These are phyloP conservation scores for Pseudomyrmex gracilis DNA, from an alignment of 1,140 invertebrate genomes.

Conservation along the genomic window DNA sequence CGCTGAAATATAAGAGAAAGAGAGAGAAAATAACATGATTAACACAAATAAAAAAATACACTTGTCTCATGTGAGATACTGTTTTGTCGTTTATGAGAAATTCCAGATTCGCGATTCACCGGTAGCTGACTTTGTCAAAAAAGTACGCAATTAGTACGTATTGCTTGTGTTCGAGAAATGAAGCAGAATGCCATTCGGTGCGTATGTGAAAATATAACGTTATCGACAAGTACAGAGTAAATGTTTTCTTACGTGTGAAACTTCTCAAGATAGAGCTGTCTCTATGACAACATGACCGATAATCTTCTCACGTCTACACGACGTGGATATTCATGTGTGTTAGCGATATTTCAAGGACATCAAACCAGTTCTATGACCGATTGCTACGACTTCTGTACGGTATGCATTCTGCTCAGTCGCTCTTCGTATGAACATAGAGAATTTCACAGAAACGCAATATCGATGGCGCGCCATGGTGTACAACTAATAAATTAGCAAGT, in stretches of 20 bases:
- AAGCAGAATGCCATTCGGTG: not conserved
- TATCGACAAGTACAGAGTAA: constrained; percentile 9
- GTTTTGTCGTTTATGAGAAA: constrained; percentile 20
- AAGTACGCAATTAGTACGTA: too few relatives aligned
- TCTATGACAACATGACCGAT: constrained; percentile 35
- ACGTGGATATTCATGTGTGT: constrained; percentile 7
- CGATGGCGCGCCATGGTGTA: constrained; percentile 6
- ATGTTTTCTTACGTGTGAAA: constrained; percentile 5
- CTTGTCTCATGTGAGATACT: not conserved
- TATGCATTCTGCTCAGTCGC: constrained; percentile 50
- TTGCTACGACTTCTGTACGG: constrained; percentile 59
- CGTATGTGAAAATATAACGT: not conserved
- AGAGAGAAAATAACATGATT: constrained; percentile 15
- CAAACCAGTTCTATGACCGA: constrained; percentile 47
- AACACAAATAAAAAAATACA: constrained; percentile 31
- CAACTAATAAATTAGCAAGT: constrained; percentile 48
- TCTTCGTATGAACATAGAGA: constrained; percentile 64
- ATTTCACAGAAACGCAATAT: constrained; percentile 70
- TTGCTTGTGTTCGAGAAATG: not conserved
- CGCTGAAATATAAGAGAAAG: constrained; percentile 16
- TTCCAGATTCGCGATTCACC: not conserved
- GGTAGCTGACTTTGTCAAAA: not conserved
- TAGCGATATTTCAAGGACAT: constrained; percentile 50
- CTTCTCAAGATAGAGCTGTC: not conserved
- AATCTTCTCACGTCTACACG: not conserved